A percentile compares a stretch with the other conserved stretches of the same genome.
Conservation (phyloP, 2,113 vertebrate species). For the Ailurus styani region DNA sequence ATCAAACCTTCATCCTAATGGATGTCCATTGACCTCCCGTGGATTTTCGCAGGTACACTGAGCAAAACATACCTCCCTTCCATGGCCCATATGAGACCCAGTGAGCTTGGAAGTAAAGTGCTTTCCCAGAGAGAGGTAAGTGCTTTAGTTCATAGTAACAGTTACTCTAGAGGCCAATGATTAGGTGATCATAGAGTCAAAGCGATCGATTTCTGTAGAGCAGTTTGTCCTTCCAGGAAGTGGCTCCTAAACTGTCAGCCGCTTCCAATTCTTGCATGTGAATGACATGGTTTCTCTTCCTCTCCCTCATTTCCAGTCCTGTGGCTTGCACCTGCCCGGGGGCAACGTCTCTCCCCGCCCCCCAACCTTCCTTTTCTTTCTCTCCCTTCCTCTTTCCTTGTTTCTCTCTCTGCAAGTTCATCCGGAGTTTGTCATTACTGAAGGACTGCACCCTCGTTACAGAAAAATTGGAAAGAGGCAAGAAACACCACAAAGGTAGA, state of each 20-base stretch:
- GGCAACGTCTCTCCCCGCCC: too few relatives aligned
- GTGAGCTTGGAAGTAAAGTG: not conserved
- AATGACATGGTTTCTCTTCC: constrained; percentile 42
- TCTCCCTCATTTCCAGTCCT: not conserved
- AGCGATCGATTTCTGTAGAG: not conserved
- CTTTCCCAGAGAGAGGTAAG: not conserved
- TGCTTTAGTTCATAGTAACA: not conserved
- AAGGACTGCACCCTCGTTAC: not conserved
- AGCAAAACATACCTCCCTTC: not conserved
- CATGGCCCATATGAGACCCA: not conserved
- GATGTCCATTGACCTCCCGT: too few relatives aligned
- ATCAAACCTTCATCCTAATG: not conserved
- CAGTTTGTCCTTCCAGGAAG: not conserved
- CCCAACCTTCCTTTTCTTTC: not conserved
- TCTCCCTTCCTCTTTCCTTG: constrained; percentile 5
- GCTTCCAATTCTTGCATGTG: not conserved
- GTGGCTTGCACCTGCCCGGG: not conserved
- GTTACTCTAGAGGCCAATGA: not conserved
- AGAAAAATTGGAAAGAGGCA: not conserved
- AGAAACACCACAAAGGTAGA: not conserved
- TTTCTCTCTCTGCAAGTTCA: constrained; percentile 13
- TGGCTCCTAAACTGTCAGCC: not conserved
- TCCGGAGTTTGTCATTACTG: not conserved
- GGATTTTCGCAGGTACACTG: not conserved
- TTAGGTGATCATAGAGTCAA: not conserved